Evolutionary conservation across 2,113 vertebrate species (phyloP).

Genomic region (Strix uralensis): DNA sequence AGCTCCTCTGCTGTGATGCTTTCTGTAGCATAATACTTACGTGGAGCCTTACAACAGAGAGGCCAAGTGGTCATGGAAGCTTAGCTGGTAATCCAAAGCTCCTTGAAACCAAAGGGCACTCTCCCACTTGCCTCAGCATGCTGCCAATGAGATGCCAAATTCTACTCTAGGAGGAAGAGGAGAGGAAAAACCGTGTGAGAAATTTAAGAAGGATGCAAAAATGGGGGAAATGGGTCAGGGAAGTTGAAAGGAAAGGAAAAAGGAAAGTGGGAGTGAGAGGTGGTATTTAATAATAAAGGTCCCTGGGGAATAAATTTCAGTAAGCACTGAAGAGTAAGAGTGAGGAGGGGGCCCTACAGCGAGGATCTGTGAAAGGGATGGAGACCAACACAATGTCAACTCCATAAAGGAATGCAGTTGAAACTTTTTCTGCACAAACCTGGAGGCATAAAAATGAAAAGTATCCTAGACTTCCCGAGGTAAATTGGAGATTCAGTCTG

Average conservation of each 20-base stretch:
- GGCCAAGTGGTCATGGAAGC: constrained; percentile 17
- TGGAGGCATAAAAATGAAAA: background rate
- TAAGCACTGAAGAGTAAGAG: background rate
- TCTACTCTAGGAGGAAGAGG: background rate
- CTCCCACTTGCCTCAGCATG: background rate
- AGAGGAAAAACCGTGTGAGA: background rate
- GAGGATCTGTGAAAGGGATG: background rate
- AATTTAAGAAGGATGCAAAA: background rate
- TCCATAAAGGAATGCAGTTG: constrained; percentile 24
- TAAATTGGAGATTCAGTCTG: constrained; percentile 13
- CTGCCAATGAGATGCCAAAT: background rate
- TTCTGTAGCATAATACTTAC: constrained; percentile 13
- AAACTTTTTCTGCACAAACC: background rate
- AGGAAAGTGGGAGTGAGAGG: background rate
- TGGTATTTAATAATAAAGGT: background rate
- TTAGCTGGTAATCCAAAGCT: constrained; percentile 24
- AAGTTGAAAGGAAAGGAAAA: background rate
- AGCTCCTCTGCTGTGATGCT: constrained; percentile 36
- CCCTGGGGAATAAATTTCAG: background rate
- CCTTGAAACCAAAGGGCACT: background rate
- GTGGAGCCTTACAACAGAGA: background rate
- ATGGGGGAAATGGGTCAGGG: background rate
- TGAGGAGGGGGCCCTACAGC: background rate
- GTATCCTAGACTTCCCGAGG: background rate
- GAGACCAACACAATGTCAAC: background rate